Evolutionary conservation across 2,797 vertebrate species (phyloP), one percentile per base, ranked within the genome.

Genomic region (Uromys caudimaculatus): DNA sequence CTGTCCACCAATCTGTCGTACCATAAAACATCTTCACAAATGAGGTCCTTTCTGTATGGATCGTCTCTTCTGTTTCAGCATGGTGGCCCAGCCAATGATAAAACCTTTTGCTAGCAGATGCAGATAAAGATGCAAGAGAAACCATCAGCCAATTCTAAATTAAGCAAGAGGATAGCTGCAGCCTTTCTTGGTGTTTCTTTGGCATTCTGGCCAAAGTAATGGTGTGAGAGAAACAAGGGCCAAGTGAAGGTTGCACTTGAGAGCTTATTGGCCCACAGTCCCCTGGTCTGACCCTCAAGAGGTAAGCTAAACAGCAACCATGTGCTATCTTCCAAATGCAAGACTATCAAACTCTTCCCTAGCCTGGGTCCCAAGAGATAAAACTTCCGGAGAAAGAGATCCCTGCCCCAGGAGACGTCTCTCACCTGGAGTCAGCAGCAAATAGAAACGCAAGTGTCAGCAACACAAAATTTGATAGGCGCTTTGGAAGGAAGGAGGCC

Each of bases 351-450:
- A 0, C 0, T 35, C 27, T 47, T 41, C 0, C 29, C 32, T 17
- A 8, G 4, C 82, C 13, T 7, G 4, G 24, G n/a, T 23, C 60
- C 27, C n/a, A 12, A 6, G 4, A 12, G 0, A 44, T 13, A 90
- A 5, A 52, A 17, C 38, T 21, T 71, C 32, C 47, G 24, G 83
- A 79, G 85, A 77, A 67, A 29, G 8, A 54, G 10, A 5, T 8
- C 0, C 0, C 0, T 3, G 10, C 2, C 44, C 41, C 29, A 1
- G 0, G 29, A 38, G 14, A 5, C 35, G 58, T 62, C 81, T 90
- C 54, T 21, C 3, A 1, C 3, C 10, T 14, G 2, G 44, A 52
- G 7, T 13, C 35, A 9, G 29, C 1, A 21, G 54, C 87, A 35
- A 64, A 41, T 50, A 35, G 50, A 95, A 50, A 35, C 1, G 3